These are phyloP conservation scores for Eristalinus aeneus DNA, from an alignment of 2,888 invertebrate genomes.

Conservation along the genomic window DNA sequence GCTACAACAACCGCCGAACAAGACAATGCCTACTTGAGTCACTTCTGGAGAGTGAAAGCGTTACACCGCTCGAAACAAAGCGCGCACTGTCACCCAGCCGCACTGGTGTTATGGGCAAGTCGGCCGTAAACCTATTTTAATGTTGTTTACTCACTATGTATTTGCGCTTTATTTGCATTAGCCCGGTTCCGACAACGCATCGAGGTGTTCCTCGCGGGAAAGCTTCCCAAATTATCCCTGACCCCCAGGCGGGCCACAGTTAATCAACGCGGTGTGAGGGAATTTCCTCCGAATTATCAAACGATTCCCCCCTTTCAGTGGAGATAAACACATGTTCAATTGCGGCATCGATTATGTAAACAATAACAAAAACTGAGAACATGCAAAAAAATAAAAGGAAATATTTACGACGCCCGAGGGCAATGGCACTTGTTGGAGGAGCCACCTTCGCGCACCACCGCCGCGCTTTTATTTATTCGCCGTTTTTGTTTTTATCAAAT, in stretches of 20 bases:
- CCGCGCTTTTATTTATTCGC: conserved; percentile 21
- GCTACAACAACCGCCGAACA: not conserved
- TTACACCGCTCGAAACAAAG: conserved; percentile 36
- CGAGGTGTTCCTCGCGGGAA: conserved; percentile 23
- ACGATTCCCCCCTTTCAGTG: not conserved
- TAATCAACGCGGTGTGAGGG: conserved; percentile 28
- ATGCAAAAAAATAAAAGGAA: conserved; percentile 1
- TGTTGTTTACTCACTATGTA: conserved; percentile 43
- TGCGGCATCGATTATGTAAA: conserved; percentile 38
- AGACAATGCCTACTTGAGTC: conserved; percentile 56
- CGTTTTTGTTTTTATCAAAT: conserved; percentile 57
- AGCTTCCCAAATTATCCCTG: conserved; percentile 16
- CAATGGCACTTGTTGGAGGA: conserved; percentile 21
- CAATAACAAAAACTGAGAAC: conserved; percentile 19
- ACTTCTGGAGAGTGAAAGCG: conserved; percentile 57
- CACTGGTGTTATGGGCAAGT: conserved; percentile 12
- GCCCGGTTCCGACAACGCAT: not conserved
- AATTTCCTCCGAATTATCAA: conserved; percentile 11
- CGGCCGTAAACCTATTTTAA: conserved; percentile 59
- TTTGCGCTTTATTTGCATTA: conserved; percentile 51
- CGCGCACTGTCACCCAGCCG: conserved; percentile 24
- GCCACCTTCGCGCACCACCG: conserved; percentile 7
- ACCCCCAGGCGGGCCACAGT: conserved; percentile 23
- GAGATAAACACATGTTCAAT: conserved; percentile 46
- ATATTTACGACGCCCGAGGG: conserved; percentile 5